phyloP scores from a whole-genome alignment of 2,113 vertebrate genomes.

The Sapajus apella region DNA sequence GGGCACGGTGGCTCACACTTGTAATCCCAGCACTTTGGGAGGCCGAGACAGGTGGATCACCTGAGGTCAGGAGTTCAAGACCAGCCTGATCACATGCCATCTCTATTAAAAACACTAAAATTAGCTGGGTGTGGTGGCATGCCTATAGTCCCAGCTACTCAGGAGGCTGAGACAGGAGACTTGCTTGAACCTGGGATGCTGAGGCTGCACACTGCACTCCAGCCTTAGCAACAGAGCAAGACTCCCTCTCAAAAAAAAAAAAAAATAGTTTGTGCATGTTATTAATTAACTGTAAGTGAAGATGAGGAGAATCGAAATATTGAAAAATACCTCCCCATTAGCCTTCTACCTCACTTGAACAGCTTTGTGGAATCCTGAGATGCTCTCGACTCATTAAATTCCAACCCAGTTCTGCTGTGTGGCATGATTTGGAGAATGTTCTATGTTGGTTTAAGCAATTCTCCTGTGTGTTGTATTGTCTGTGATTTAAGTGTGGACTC shows the following conservation, averaged over 20 bases:
- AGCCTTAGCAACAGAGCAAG: too few species aligned
- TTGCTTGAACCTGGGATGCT: too few species aligned
- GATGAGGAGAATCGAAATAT: not conserved
- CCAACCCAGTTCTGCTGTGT: not conserved
- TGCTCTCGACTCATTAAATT: not conserved
- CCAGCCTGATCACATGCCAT: too few species aligned
- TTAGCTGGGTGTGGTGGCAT: too few species aligned
- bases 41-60: too few species aligned
- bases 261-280: not conserved
- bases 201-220: too few species aligned
- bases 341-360: not conserved
- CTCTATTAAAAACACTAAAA: too few species aligned
- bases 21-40: too few species aligned
- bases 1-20: too few species aligned
- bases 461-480: constrained; percentile 5
- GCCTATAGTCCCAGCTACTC: too few species aligned
- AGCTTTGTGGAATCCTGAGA: not conserved
- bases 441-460: not conserved
- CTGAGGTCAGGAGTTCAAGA: too few species aligned
- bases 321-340: not conserved
- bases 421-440: not conserved
- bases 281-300: not conserved
- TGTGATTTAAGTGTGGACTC: constrained; percentile 34
- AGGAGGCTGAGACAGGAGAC: too few species aligned
- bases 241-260: not conserved